A percentile compares a stretch with the other conserved stretches of the same genome.
Conservation (phyloP, 2,797 vertebrate species). For the Myotis findleyi region DNA sequence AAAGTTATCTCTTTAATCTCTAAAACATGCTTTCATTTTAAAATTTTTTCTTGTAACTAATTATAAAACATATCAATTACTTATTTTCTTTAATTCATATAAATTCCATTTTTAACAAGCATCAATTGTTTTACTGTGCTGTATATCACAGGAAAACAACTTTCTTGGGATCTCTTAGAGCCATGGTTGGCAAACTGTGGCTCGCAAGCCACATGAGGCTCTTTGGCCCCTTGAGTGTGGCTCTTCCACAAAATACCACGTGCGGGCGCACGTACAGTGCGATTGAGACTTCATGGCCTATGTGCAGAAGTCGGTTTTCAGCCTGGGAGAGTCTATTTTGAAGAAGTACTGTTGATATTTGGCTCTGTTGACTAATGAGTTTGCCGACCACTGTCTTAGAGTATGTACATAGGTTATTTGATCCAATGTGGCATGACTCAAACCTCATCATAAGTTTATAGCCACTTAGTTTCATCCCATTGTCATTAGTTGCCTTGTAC, state of each 20-base stretch:
- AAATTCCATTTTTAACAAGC: slow-evolving; percentile 11
- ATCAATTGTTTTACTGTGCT: neutral
- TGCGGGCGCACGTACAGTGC: no score
- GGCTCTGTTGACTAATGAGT: no score
- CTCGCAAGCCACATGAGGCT: no score
- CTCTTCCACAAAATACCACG: no score
- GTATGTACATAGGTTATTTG: neutral
- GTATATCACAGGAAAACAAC: neutral
- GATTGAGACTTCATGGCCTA: no score
- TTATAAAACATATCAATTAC: slow-evolving; percentile 36
- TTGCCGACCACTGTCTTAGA: no score
- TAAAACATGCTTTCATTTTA: slow-evolving; percentile 56
- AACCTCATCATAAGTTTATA: neutral
- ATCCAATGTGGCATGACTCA: neutral
- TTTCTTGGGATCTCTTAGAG: neutral
- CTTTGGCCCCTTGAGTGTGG: no score
- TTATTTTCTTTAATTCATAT: slow-evolving; percentile 25
- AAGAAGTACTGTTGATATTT: no score
- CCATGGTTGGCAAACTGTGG: neutral
- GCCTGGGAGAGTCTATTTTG: no score
- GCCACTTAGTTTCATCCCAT: neutral
- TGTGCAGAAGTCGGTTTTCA: no score
- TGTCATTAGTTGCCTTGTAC: neutral
- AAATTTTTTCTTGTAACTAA: slow-evolving; percentile 40
- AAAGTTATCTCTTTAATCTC: slow-evolving; percentile 53